A percentile compares a stretch with the other conserved stretches of the same genome.
These are phyloP conservation scores for Epinephelus fuscoguttatus DNA, from an alignment of 2,113 vertebrate genomes.

Conservation along the genomic window DNA sequence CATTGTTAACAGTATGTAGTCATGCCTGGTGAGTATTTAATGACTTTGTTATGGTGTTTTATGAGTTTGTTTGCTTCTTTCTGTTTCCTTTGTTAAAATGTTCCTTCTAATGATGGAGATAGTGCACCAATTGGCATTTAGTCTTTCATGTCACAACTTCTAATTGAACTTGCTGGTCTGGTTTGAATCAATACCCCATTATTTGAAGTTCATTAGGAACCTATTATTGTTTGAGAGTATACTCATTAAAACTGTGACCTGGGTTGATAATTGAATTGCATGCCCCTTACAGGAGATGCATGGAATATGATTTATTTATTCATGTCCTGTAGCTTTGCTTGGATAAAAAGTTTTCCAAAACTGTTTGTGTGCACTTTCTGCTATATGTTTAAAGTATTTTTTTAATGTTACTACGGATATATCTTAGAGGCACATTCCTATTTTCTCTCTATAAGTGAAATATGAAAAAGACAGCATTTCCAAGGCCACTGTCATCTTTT, in stretches of 20 bases:
- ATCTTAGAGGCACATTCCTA: not conserved
- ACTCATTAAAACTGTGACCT: constrained; percentile 57
- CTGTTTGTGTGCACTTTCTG: not conserved
- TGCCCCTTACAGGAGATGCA: constrained; percentile 6
- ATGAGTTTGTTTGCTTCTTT: constrained; percentile 21
- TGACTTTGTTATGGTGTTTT: constrained; percentile 35
- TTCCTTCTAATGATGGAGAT: constrained; percentile 28
- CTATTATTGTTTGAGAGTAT: constrained; percentile 57
- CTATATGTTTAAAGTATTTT: not conserved
- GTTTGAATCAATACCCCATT: constrained; percentile 64
- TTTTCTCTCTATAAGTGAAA: not conserved
- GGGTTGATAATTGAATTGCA: constrained; percentile 39
- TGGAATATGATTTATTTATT: constrained; percentile 19
- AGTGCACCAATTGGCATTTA: constrained; percentile 27
- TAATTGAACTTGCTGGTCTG: constrained; percentile 46
- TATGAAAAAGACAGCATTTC: not conserved
- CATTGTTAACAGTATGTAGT: constrained; percentile 22
- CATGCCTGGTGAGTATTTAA: constrained; percentile 26
- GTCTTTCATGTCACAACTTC: constrained; percentile 45
- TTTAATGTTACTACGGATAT: not conserved
- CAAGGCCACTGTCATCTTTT: not conserved
- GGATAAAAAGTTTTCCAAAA: not conserved
- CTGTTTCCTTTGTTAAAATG: constrained; percentile 28
- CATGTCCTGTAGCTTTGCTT: not conserved
- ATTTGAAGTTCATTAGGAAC: constrained; percentile 63